These are phyloP conservation scores for Rhea pennata DNA, from an alignment of 2,113 vertebrate genomes.

Conservation along the genomic window DNA sequence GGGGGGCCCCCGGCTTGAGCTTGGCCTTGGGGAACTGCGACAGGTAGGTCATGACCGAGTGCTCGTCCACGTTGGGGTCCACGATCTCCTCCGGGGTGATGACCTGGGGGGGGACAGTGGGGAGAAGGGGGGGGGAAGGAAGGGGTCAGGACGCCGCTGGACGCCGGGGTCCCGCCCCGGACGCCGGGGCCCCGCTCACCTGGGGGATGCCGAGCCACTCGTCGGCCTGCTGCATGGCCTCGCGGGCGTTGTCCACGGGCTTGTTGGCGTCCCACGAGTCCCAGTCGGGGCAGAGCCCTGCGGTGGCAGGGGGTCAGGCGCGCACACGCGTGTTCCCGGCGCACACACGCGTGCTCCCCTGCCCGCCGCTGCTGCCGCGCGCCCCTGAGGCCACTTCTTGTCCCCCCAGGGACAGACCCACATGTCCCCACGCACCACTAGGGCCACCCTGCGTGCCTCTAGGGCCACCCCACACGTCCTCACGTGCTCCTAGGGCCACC, in stretches of 20 bases:
- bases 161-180: no score
- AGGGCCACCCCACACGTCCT: no score
- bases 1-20: conserved; percentile 89
- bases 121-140: no score
- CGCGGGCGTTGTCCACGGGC: conserved; percentile 89
- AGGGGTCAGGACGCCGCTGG: no score
- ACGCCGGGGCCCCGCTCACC: conserved; percentile 61
- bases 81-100: conserved; percentile 93
- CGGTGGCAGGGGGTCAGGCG: not conserved
- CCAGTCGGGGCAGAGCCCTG: conserved; percentile 93
- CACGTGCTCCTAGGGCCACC: no score
- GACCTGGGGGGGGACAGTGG: conserved; percentile 72
- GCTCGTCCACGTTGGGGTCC: conserved; percentile 92
- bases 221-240: conserved; percentile 92
- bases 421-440: no score
- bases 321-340: no score
- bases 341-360: no score
- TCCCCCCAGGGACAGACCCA: no score
- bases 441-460: no score
- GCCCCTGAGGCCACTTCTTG: no score
- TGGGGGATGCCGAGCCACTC: conserved; percentile 93
- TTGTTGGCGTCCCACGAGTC: conserved; percentile 88
- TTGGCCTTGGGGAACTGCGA: conserved; percentile 95
- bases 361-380: no score
- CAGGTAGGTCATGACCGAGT: conserved; percentile 94